Percentiles rank a stretch among this genome's conserved stretches.
Evolutionary conservation across 1,140 invertebrate species (phyloP).

Genomic region (Tyrophagus putrescentiae): DNA sequence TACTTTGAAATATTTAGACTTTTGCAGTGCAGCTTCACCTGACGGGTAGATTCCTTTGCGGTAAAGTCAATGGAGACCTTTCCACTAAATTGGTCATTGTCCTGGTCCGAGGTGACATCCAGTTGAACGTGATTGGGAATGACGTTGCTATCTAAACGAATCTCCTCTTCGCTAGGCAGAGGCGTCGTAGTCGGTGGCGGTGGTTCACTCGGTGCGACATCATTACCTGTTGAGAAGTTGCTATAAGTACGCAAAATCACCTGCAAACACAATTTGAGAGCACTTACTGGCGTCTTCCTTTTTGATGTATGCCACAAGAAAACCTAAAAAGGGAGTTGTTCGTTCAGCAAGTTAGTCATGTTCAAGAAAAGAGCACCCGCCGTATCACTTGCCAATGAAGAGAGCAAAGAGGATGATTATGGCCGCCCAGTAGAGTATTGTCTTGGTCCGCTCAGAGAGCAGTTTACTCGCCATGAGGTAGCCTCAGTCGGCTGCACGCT

Average conservation of each 20-base stretch:
- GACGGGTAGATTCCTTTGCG: not conserved
- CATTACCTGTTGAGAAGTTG: not conserved
- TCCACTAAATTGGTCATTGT: slow-evolving; percentile 17
- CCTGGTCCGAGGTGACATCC: slow-evolving; percentile 33
- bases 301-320: slow-evolving; percentile 12
- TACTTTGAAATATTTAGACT: slow-evolving; percentile 50
- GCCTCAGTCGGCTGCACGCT: not conserved
- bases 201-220: not conserved
- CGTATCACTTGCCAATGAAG: no score
- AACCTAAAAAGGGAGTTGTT: no score
- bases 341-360: no score
- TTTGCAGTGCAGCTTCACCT: slow-evolving; percentile 52
- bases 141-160: slow-evolving; percentile 60
- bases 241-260: no score
- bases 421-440: not conserved
- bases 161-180: not conserved
- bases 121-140: slow-evolving; percentile 70
- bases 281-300: not conserved
- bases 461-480: not conserved
- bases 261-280: no score
- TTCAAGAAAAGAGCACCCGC: no score
- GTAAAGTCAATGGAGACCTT: slow-evolving; percentile 2
- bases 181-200: not conserved
- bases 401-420: not conserved
- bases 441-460: not conserved